phyloP scores from a whole-genome alignment of 35 echinoderm and acorn worm genomes.

The Ophioderma brevispina region DNA sequence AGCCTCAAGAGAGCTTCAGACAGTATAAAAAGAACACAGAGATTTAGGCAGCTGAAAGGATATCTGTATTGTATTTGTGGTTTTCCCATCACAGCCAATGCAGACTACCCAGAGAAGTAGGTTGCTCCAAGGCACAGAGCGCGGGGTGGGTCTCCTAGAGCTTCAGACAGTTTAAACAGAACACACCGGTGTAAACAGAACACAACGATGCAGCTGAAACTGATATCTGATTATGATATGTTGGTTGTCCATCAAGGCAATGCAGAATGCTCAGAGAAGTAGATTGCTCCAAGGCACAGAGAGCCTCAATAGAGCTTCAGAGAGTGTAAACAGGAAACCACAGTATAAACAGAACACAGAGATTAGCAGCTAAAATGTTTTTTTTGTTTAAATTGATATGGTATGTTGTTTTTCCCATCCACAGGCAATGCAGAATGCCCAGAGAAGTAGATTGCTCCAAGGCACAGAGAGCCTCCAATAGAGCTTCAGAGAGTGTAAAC shows the following conservation, averaged over 20 bases:
- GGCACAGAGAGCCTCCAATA: slow-evolving; percentile 67
- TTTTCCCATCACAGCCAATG: slow-evolving; percentile 26
- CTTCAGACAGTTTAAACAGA: slow-evolving; percentile 69
- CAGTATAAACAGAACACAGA: slow-evolving; percentile 74
- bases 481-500: slow-evolving; percentile 66
- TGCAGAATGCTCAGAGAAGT: slow-evolving; percentile 30
- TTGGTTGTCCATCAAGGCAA: too few relatives aligned
- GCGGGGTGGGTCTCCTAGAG: slow-evolving; percentile 50
- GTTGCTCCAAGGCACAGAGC: slow-evolving; percentile 63
- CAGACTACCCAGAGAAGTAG: slow-evolving; percentile 33
- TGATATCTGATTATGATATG: slow-evolving; percentile 75
- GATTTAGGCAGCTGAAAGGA: slow-evolving; percentile 54
- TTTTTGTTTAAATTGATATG: too few relatives aligned
- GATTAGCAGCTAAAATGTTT: slow-evolving; percentile 45
- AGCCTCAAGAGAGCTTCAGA: slow-evolving; percentile 68
- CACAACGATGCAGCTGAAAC: slow-evolving; percentile 74
- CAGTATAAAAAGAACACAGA: slow-evolving; percentile 74
- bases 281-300: slow-evolving; percentile 71
- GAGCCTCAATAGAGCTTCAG: slow-evolving; percentile 64
- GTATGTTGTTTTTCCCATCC: neutral
- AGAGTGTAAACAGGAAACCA: too few relatives aligned
- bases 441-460: slow-evolving; percentile 46
- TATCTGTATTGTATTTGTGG: neutral
- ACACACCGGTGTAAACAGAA: slow-evolving; percentile 31
- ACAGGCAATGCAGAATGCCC: slow-evolving; percentile 47